These are phyloP conservation scores for Thinocorus orbignyianus DNA, from an alignment of 2,113 vertebrate genomes.

Conservation along the genomic window DNA sequence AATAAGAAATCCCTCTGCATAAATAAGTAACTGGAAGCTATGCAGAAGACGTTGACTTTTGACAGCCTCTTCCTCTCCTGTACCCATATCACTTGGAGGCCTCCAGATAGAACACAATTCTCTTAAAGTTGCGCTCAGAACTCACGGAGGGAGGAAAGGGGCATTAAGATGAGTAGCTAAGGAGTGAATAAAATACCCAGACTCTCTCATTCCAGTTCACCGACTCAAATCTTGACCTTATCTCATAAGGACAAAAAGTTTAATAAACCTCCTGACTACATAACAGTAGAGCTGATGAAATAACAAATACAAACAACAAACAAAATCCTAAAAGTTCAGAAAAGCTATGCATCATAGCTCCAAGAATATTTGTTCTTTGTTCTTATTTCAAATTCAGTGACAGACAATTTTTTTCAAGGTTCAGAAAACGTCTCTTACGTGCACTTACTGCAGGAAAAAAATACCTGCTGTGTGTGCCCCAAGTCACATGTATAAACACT, in stretches of 20 bases:
- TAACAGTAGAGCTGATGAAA: background rate
- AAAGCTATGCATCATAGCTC: background rate
- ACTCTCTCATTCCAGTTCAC: background rate
- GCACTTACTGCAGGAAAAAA: background rate
- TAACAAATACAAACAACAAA: background rate
- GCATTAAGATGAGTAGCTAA: background rate
- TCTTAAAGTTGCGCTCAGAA: background rate
- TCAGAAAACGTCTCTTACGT: background rate
- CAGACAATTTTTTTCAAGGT: background rate
- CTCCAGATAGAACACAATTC: background rate
- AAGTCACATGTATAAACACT: background rate
- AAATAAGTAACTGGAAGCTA: background rate
- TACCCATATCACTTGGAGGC: background rate
- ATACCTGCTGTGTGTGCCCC: background rate
- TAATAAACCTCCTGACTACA: background rate
- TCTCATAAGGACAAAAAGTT: background rate
- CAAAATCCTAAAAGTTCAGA: background rate
- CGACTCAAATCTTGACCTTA: background rate
- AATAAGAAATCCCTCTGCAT: background rate
- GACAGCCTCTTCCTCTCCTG: background rate
- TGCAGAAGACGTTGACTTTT: background rate
- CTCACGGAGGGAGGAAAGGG: rapidly evolving
- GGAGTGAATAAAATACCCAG: background rate
- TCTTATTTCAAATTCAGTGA: background rate
- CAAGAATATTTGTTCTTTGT: background rate